Evolutionary conservation across 2,888 invertebrate genomes (phyloP), one percentile per base, ranked within the genome.

Genomic region (Chromoteleia sp.): DNA sequence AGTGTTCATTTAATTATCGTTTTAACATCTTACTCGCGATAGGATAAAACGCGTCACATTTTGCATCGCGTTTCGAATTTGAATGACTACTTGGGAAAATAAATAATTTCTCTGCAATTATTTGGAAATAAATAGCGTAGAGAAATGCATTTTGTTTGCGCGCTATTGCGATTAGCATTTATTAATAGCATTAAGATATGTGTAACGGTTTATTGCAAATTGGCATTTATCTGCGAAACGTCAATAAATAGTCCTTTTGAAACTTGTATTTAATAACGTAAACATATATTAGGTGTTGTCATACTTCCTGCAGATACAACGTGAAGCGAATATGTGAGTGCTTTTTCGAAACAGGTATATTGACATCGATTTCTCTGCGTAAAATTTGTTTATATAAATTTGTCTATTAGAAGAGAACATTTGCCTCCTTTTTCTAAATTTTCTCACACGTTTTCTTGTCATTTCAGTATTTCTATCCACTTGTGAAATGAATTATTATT

Each of bases 261-360:
- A 25, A 50, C 50, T 12, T 25, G 12, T 12, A 5, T 29, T 50
- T 25, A 50, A 12, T 21, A 12, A 50, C 10, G 25, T 25, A 25
- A 50, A 25, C 21, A 50, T 1, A 50, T 25, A 25, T 50, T 50
- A 14, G 12, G 50, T 12, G 50, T 15, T 25, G 21, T 45, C 19
- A 15, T 25, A 56, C 19, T 56, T 56, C 19, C 14, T 39, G 36
- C 12, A 39, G 21, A 54, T 41, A 41, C 14, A 41, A 14, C 14
- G 12, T 41, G 3, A 2, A n/a, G 10, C 3, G 6, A 25, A 25
- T 6, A 25, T 25, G 25, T 25, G 6, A 2, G 3, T 4, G 25
- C 6, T 25, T 25, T 25, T 70, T 58, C 58, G 58, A 58, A 70
- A 70, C 56, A n/a, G n/a, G n/a, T n/a, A n/a, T n/a, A n/a, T n/a